These are phyloP conservation scores for Acleris literana DNA, from an alignment of 2,888 invertebrate species.

Conservation along the genomic window DNA sequence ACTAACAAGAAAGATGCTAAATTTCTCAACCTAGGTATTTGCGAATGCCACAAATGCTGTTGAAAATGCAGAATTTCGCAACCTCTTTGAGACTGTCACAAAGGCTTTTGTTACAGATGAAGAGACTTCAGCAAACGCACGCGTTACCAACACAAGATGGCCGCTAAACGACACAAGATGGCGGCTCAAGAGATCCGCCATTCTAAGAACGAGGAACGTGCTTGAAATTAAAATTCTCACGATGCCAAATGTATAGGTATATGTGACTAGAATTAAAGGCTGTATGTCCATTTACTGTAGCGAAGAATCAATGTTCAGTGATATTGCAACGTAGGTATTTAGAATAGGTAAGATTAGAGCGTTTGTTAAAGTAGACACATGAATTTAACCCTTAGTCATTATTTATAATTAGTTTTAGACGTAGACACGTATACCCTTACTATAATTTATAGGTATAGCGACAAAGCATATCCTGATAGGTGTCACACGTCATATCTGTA, in stretches of 20 bases:
- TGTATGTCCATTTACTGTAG: conserved; percentile 83
- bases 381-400: conserved; percentile 64
- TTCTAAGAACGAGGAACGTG: conserved; percentile 34
- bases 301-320: conserved; percentile 57
- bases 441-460: conserved; percentile 46
- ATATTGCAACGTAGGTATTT: conserved; percentile 45
- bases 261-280: conserved; percentile 68
- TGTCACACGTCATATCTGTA: conserved; percentile 24
- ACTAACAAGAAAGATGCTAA: neutral
- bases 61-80: conserved; percentile 8
- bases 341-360: conserved; percentile 46
- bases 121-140: conserved; percentile 59
- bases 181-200: conserved; percentile 42
- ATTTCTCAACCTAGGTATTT: conserved; percentile 6
- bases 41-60: neutral
- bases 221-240: conserved; percentile 57
- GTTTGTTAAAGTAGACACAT: conserved; percentile 65
- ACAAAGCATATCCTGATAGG: conserved; percentile 31
- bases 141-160: conserved; percentile 48
- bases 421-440: conserved; percentile 42
- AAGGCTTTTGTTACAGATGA: conserved; percentile 65
- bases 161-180: conserved; percentile 38
- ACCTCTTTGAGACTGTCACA: conserved; percentile 18
- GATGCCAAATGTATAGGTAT: conserved; percentile 73
- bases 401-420: conserved; percentile 50